Percentiles rank a stretch among this genome's conserved stretches.
Conservation (phyloP, 2,113 vertebrate species). For the Synodontis membranacea region DNA sequence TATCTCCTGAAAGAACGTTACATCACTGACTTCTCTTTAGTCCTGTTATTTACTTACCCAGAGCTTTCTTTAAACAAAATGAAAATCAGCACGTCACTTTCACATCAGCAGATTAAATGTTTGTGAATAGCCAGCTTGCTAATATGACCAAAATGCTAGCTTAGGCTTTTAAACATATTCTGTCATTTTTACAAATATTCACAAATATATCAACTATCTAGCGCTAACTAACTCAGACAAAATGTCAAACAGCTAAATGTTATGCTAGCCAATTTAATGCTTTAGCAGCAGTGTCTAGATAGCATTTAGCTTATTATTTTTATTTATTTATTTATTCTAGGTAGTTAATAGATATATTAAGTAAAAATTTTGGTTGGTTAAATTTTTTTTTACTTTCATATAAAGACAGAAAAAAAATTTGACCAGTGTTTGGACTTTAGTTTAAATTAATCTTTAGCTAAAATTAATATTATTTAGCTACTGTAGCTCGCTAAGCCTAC, state of each 20-base stretch:
- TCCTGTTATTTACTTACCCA: neutral
- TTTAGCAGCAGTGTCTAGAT: neutral
- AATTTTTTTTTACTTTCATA: neutral
- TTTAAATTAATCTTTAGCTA: neutral
- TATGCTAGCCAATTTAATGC: neutral
- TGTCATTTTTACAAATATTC: neutral
- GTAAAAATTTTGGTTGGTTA: neutral
- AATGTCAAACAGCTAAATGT: neutral
- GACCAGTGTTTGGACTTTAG: neutral
- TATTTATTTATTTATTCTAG: neutral
- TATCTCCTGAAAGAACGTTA: slow-evolving; percentile 9
- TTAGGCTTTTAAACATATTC: neutral
- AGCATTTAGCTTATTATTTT: neutral
- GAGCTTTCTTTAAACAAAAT: neutral
- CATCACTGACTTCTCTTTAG: neutral
- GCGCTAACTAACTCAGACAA: neutral
- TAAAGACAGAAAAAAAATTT: neutral
- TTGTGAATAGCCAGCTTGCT: neutral
- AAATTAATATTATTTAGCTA: neutral
- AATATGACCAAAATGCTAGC: neutral
- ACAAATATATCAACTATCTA: neutral
- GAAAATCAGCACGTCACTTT: no score
- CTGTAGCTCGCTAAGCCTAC: neutral
- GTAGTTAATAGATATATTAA: neutral
- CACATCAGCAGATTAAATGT: neutral